Conservation (phyloP, 2,797 vertebrate species). For the Enteromius paludinosus region DNA sequence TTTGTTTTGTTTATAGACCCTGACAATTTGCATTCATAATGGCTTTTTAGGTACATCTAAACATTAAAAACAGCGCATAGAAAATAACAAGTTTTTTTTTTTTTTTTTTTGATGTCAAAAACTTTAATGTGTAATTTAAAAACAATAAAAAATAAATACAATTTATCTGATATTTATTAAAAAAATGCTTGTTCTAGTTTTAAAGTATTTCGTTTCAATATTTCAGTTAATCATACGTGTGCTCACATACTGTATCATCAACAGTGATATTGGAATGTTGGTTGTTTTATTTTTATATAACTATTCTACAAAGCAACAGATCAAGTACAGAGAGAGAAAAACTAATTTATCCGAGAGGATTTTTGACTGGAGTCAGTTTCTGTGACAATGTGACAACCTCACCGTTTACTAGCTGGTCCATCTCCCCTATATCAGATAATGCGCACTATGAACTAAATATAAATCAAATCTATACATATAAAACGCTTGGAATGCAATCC, state of each 20-base stretch:
- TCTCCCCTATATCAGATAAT: not conserved
- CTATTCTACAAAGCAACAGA: not conserved
- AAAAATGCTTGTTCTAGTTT: not conserved
- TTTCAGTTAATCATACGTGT: not conserved
- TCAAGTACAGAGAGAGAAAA: not conserved
- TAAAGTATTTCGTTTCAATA: not conserved
- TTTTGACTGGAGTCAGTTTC: not conserved
- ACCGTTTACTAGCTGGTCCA: not conserved
- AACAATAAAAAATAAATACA: not conserved
- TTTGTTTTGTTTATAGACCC: not conserved
- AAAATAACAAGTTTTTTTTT: no score
- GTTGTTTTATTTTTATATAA: no score
- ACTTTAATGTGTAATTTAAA: not conserved
- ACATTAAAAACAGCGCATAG: not conserved
- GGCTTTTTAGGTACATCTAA: not conserved
- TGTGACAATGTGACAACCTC: not conserved
- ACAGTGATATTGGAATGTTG: no score
- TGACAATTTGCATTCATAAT: not conserved
- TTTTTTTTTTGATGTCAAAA: not conserved
- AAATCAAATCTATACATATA: not conserved
- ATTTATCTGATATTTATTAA: not conserved
- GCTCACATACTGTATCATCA: no score
- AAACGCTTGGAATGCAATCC: slow-evolving; percentile 21
- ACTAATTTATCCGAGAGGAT: not conserved
- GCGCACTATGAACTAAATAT: not conserved